phyloP scores from a whole-genome alignment of 35 echinoderm and acorn worm species.

The Heliocidaris tuberculata region DNA sequence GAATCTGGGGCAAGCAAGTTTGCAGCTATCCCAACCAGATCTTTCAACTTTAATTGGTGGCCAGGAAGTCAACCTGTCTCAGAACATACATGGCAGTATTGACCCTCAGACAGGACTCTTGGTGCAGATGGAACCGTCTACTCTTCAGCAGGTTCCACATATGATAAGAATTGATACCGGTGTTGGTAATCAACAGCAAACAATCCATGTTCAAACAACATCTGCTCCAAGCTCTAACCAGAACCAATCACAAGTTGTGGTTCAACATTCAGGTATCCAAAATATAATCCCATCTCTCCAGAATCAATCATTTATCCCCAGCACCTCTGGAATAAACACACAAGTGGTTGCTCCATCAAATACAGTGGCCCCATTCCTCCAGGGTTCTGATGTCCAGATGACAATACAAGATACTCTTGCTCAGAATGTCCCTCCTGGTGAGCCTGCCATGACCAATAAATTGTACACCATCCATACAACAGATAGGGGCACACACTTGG shows the following conservation, averaged over 20 bases:
- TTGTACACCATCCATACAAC: constrained; percentile 28
- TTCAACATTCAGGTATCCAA: constrained; percentile 35
- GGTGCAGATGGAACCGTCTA: constrained; percentile 65
- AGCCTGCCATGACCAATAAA: neutral
- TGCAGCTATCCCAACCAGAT: constrained; percentile 65
- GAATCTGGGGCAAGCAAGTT: constrained; percentile 58
- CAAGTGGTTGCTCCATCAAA: neutral
- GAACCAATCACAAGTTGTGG: constrained; percentile 1
- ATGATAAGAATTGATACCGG: constrained; percentile 51
- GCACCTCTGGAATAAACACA: neutral
- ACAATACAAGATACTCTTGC: constrained; percentile 8
- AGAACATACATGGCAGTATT: constrained; percentile 56
- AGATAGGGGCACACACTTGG: neutral
- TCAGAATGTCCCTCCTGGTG: neutral
- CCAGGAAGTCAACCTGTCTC: constrained; percentile 22
- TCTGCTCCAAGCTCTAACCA: neutral
- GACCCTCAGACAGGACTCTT: constrained; percentile 75
- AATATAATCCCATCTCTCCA: constrained; percentile 15
- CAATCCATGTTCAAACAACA: constrained; percentile 39
- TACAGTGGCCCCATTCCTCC: constrained; percentile 27
- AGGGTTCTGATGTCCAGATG: constrained; percentile 26
- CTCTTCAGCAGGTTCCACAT: constrained; percentile 74
- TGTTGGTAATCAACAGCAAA: constrained; percentile 39
- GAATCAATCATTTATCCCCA: constrained; percentile 23
- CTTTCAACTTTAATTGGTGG: constrained; percentile 24